A percentile compares a stretch with the other conserved stretches of the same genome.
phyloP scores from a whole-genome alignment of 2,888 invertebrate species.

The Tachina grossa region DNA sequence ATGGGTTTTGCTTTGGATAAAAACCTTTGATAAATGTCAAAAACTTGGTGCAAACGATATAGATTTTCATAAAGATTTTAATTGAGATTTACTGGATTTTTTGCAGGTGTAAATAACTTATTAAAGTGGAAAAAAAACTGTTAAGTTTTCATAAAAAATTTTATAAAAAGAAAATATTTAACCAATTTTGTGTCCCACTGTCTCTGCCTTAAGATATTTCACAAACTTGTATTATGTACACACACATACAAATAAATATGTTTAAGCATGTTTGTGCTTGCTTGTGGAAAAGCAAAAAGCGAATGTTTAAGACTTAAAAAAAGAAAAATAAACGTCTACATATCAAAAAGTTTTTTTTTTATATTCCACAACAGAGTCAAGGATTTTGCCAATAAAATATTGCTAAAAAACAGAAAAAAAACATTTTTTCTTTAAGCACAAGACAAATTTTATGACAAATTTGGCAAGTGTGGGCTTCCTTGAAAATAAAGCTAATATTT shows the following conservation, averaged over 20 bases:
- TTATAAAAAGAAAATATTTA: constrained; percentile 1
- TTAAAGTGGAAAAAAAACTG: too few relatives aligned
- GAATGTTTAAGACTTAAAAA: background rate
- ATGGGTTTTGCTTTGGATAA: too few relatives aligned
- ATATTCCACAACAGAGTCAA: constrained; percentile 41
- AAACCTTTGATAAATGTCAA: too few relatives aligned
- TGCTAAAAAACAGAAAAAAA: background rate
- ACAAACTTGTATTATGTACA: background rate
- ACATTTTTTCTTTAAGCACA: constrained; percentile 21
- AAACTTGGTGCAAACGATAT: too few relatives aligned
- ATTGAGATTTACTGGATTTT: too few relatives aligned
- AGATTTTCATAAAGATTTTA: too few relatives aligned
- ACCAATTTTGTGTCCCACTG: background rate
- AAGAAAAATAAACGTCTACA: constrained; percentile 13
- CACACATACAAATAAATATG: too few relatives aligned
- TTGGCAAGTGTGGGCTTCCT: constrained; percentile 56
- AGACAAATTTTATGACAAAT: constrained; percentile 59
- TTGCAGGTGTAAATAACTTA: too few relatives aligned
- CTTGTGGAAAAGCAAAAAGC: background rate
- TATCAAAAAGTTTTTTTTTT: constrained; percentile 23
- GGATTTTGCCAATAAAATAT: constrained; percentile 46
- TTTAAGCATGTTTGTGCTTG: constrained; percentile 20
- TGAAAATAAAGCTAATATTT: constrained; percentile 1
- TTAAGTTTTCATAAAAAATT: too few relatives aligned
- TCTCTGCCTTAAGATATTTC: background rate